A percentile compares a stretch with the other conserved stretches of the same genome.
phyloP scores from a whole-genome alignment of 2,113 vertebrate genomes.

The Pterocles burchelli region DNA sequence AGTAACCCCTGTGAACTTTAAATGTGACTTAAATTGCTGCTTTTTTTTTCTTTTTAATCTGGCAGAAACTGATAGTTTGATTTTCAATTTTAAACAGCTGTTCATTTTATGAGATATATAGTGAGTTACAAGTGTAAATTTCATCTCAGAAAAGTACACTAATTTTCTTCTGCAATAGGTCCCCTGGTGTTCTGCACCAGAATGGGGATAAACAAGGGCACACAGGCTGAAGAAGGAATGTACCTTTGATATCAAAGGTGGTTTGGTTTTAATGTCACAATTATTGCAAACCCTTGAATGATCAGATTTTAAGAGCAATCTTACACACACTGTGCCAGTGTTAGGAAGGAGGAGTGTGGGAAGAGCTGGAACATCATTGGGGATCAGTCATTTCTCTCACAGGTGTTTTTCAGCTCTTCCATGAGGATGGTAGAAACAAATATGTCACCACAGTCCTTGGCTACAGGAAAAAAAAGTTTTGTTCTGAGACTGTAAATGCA shows the following conservation, averaged over 20 bases:
- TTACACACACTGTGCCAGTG: fast-evolving
- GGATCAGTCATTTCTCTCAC: not conserved
- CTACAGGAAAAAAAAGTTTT: not conserved
- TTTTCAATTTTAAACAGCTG: not conserved
- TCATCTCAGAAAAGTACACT: not conserved
- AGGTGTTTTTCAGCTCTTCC: not conserved
- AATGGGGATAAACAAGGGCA: not conserved
- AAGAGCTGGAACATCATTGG: not conserved
- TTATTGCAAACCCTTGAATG: not conserved
- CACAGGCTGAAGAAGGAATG: not conserved
- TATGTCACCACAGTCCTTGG: not conserved
- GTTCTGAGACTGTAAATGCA: not conserved
- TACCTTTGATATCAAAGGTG: not conserved
- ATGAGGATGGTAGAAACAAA: not conserved
- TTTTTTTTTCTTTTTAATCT: not conserved
- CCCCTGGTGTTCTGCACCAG: not conserved
- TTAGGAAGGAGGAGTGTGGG: not conserved
- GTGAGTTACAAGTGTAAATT: conserved; percentile 21
- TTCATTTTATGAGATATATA: not conserved
- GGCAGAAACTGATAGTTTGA: not conserved
- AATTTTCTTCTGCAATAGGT: not conserved
- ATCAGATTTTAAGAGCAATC: not conserved
- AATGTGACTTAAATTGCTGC: not conserved
- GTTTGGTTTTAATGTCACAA: not conserved
- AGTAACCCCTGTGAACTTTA: not conserved